phyloP scores from a whole-genome alignment of 1,140 invertebrate genomes.

The Trichogramma pretiosum region DNA sequence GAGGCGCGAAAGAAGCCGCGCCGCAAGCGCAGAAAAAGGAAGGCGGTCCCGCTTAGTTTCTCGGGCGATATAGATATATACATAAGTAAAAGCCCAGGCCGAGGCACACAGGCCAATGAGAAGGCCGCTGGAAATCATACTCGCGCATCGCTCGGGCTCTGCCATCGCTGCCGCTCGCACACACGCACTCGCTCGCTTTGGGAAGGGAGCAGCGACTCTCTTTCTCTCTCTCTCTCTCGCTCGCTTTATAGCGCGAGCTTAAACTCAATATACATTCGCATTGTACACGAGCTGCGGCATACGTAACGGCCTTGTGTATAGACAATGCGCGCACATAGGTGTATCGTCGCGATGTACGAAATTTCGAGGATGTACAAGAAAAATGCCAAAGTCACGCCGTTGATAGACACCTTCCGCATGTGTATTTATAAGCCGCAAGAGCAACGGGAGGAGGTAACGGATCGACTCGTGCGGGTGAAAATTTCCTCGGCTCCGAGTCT shows the following conservation, averaged over 20 bases:
- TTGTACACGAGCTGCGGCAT: too few relatives aligned
- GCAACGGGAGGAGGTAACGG: too few relatives aligned
- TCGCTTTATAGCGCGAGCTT: neutral
- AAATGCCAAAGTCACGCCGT: conserved; percentile 20
- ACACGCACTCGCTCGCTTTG: conserved; percentile 23
- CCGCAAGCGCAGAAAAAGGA: conserved; percentile 4
- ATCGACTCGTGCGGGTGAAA: conserved; percentile 18
- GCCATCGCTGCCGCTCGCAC: conserved; percentile 39
- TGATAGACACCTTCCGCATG: conserved; percentile 21
- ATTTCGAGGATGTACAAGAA: too few relatives aligned
- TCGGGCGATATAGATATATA: too few relatives aligned
- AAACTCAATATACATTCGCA: too few relatives aligned
- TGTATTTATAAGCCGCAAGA: too few relatives aligned
- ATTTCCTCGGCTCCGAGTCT: neutral
- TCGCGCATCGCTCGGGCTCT: conserved; percentile 22
- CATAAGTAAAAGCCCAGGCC: too few relatives aligned
- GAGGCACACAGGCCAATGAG: conserved; percentile 37
- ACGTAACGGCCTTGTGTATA: too few relatives aligned
- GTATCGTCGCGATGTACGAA: neutral
- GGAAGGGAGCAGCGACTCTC: conserved; percentile 24
- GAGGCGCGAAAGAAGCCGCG: too few relatives aligned
- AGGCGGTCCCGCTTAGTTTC: neutral
- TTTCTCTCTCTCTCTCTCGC: conserved; percentile 1
- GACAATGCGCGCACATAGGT: neutral
- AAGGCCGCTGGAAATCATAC: conserved; percentile 38